A percentile compares a stretch with the other conserved stretches of the same genome.
Conservation (phyloP, 1,140 invertebrate genomes). For the Coboldia fuscipes region DNA sequence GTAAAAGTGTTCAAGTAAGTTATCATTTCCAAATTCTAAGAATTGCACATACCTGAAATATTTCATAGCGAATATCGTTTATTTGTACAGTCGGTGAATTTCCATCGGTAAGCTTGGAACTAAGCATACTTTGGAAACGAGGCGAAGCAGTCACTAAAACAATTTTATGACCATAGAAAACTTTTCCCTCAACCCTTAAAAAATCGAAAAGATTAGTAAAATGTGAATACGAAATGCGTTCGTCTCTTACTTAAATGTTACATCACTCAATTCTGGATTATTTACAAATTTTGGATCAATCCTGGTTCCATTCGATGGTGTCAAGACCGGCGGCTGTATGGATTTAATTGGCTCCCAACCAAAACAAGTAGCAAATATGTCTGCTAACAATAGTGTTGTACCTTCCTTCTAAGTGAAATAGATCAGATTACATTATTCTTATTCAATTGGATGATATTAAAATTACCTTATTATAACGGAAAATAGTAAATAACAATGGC, state of each 20-base stretch:
- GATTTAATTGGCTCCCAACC: conserved; percentile 66
- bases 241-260: conserved; percentile 48
- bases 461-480: conserved; percentile 66
- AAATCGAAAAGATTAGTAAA: background rate
- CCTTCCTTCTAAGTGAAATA: conserved; percentile 47
- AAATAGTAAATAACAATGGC: conserved; percentile 73
- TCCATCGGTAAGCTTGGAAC: conserved; percentile 49
- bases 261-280: conserved; percentile 75
- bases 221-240: too few species aligned
- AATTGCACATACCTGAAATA: conserved; percentile 47
- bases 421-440: background rate
- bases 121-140: conserved; percentile 68
- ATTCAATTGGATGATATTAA: background rate
- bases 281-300: conserved; percentile 85
- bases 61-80: conserved; percentile 79
- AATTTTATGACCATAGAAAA: conserved; percentile 90
- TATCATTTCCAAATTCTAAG: background rate
- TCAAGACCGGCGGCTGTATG: conserved; percentile 47
- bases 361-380: conserved; percentile 75
- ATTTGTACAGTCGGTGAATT: conserved; percentile 69
- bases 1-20: background rate
- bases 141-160: conserved; percentile 77
- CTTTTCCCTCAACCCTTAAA: conserved; percentile 56
- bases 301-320: conserved; percentile 39
- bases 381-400: conserved; percentile 63